Percentiles rank a stretch among this genome's conserved stretches.
phyloP scores from a whole-genome alignment of 2,888 invertebrate species.

The Acrobasis consociella region DNA sequence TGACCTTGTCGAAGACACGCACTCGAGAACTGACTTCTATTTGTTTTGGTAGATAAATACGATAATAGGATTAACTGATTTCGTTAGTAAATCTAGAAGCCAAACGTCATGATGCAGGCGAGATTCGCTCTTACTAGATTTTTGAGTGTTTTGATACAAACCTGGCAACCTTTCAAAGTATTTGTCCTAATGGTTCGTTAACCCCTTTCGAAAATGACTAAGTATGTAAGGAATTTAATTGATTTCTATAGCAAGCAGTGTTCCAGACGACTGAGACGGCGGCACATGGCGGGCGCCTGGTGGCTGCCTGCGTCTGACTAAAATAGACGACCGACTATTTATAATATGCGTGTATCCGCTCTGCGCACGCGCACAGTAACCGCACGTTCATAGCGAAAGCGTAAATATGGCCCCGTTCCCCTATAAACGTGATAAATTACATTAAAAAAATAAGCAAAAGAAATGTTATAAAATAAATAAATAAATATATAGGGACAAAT shows the following conservation, averaged over 20 bases:
- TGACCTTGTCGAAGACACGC: conserved; percentile 52
- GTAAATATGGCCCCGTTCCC: conserved; percentile 50
- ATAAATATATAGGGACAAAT: too few relatives aligned
- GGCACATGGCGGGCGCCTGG: conserved; percentile 75
- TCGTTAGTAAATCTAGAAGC: conserved; percentile 11
- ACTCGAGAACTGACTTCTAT: conserved; percentile 10
- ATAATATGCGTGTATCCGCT: conserved; percentile 74
- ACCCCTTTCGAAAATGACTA: conserved; percentile 50
- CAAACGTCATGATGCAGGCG: neutral
- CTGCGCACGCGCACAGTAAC: conserved; percentile 65
- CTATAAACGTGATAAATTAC: conserved; percentile 12
- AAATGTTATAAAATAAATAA: too few relatives aligned
- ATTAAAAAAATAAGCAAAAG: too few relatives aligned
- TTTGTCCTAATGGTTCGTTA: conserved; percentile 14
- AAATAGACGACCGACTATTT: conserved; percentile 77
- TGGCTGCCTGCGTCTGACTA: conserved; percentile 58
- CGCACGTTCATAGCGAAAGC: conserved; percentile 47
- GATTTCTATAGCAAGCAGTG: conserved; percentile 58
- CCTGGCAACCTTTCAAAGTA: neutral
- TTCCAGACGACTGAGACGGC: conserved; percentile 62
- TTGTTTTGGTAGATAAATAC: conserved; percentile 13
- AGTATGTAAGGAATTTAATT: conserved; percentile 66
- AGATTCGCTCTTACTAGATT: neutral
- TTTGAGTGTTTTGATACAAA: neutral
- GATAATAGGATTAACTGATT: conserved; percentile 22